Percentiles rank a stretch among this genome's conserved stretches.
Evolutionary conservation across 2,797 vertebrate species (phyloP).

Genomic region (Chloroceryle amazona): DNA sequence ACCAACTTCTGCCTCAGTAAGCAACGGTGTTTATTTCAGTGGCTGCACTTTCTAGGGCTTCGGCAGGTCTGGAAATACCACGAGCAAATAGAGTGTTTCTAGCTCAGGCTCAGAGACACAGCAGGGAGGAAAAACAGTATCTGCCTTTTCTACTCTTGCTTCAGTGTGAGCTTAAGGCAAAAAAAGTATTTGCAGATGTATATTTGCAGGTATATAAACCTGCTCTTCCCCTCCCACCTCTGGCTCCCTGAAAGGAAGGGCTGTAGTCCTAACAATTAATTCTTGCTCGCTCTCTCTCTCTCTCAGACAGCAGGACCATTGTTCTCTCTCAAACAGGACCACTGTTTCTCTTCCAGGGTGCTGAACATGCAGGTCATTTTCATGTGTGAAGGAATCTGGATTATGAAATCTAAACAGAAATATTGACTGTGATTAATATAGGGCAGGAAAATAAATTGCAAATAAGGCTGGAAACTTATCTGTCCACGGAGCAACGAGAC

Average conservation of each 20-base stretch:
- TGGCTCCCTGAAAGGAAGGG: not conserved
- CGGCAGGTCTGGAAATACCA: conserved; percentile 15
- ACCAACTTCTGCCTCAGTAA: not conserved
- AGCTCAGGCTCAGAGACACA: not conserved
- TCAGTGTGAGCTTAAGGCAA: not conserved
- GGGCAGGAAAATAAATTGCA: not conserved
- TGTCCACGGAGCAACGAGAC: not conserved
- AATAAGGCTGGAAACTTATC: not conserved
- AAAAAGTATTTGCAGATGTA: not conserved
- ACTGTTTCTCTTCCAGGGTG: not conserved
- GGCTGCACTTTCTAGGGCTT: conserved; percentile 21
- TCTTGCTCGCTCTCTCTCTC: not conserved
- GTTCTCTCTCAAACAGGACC: not conserved
- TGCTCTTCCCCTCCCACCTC: not conserved
- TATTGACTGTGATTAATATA: not conserved
- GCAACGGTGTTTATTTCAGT: not conserved
- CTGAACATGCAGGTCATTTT: not conserved
- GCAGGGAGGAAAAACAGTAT: not conserved
- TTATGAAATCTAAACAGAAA: conserved; percentile 8
- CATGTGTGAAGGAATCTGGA: not conserved
- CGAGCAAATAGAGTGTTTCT: conserved; percentile 15
- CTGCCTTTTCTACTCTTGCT: not conserved
- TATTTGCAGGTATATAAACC: not conserved
- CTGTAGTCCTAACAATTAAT: not conserved
- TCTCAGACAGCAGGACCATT: not conserved